Evolutionary conservation across 2,888 invertebrate genomes (phyloP).

Genomic region (Sipha maydis): DNA sequence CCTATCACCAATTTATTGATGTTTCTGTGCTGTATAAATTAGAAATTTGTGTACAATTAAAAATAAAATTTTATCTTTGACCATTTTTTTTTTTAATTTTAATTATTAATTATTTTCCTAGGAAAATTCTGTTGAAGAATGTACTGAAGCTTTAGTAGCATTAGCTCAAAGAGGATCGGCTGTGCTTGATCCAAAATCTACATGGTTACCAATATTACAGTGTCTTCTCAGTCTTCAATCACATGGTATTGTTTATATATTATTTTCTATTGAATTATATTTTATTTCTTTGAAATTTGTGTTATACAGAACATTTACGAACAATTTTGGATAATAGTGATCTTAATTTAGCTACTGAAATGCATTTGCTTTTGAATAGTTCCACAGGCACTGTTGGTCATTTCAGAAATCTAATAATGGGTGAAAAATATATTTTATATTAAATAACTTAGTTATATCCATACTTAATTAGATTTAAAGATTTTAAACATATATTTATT

Average conservation of each 20-base stretch:
- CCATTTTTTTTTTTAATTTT: neutral
- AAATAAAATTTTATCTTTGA: neutral
- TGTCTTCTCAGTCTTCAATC: slow-evolving; percentile 65
- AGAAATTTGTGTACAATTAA: neutral
- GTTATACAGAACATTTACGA: slow-evolving; percentile 63
- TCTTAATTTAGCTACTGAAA: slow-evolving; percentile 70
- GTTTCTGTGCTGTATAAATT: too few relatives aligned
- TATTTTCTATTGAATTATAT: neutral
- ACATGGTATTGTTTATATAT: slow-evolving; percentile 63
- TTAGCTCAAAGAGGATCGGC: slow-evolving; percentile 65
- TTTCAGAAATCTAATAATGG: slow-evolving; percentile 70
- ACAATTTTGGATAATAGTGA: slow-evolving; percentile 70
- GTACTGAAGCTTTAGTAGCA: slow-evolving; percentile 65
- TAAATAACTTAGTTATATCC: neutral
- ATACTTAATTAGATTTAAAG: neutral
- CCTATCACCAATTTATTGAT: too few relatives aligned
- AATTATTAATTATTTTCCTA: slow-evolving; percentile 45
- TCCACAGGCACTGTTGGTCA: slow-evolving; percentile 71
- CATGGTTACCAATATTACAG: slow-evolving; percentile 66
- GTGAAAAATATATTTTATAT: slow-evolving; percentile 65
- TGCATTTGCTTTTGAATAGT: slow-evolving; percentile 70
- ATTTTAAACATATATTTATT: neutral
- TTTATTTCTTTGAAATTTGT: slow-evolving; percentile 63
- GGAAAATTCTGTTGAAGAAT: slow-evolving; percentile 64
- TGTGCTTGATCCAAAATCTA: slow-evolving; percentile 65